Base-by-base conservation (phyloP, 2,888 invertebrate genomes). In the Mesorhabditis belari region DNA sequence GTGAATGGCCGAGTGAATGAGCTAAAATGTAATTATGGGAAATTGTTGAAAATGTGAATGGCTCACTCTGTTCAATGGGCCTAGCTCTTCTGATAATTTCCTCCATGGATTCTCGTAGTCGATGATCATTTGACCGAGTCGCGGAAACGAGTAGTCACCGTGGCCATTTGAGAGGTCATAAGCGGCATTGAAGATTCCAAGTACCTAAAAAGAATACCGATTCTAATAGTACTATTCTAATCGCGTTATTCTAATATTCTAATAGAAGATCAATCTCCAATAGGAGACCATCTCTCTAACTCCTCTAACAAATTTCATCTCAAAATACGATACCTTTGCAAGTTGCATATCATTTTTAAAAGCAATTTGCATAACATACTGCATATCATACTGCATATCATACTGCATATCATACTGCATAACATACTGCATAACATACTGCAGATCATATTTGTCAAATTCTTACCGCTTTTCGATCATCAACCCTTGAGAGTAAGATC, bases 141-240 rank as follows among this genome's bases (percentile, higher is more conserved):
- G 87, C 4, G 96, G 96, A 82, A 96, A 98, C 1, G 82, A 81
- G 1, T 81, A 78, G 67, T 85, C 85, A 24, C 82, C 83, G 78
- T 90, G 89, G 73, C 88, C 90, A 81, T 96, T 88, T 26, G 91
- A 89, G 87, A 95, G 88, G 85, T 99, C 98, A 84, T 93, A 91
- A 3, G 96, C 98, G 51, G 92, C 92, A 85, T 96, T 98, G 81
- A 93, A 99, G 21, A 99, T 85, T 0, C 96, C 95, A 52, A 98
- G 83, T 24, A 73, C 64, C 17, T 27, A 50, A 50, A 19, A 6
- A 50, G 12, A 6, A 50, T 1, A 6, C 2, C 29, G n/a, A n/a
- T 44, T 12, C 21, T 19, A 51, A 1, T 9, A 19, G 21, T 9
- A 51, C 21, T n/a, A 51, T n/a, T 51, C 21, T 19, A 25, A 25